Evolutionary conservation across 2,888 invertebrate species (phyloP).

Genomic region (Lithophane ornitopus): DNA sequence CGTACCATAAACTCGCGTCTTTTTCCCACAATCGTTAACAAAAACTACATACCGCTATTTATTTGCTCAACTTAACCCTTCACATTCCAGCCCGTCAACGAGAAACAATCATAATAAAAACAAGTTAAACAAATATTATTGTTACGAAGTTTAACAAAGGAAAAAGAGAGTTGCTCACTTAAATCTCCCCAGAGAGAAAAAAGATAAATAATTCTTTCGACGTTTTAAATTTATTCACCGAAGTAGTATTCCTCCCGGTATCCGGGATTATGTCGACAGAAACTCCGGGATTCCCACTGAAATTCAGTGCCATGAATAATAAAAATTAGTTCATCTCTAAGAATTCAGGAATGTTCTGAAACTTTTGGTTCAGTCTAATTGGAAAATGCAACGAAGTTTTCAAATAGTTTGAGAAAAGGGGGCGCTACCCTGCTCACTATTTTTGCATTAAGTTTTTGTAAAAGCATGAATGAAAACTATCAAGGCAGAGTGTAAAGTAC

Average conservation of each 20-base stretch:
- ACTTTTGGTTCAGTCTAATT: conserved; percentile 51
- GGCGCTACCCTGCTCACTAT: no score
- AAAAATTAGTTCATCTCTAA: conserved; percentile 70
- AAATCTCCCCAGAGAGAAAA: conserved; percentile 61
- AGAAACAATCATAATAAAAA: conserved; percentile 47
- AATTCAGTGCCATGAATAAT: conserved; percentile 80
- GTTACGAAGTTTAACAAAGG: conserved; percentile 53
- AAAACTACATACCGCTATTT: conserved; percentile 19
- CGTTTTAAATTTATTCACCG: conserved; percentile 73
- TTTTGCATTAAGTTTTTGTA: neutral
- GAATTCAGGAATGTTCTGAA: conserved; percentile 33
- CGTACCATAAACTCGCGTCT: neutral
- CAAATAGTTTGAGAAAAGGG: neutral
- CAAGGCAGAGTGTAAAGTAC: neutral
- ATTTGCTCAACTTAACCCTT: conserved; percentile 27
- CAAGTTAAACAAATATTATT: conserved; percentile 45
- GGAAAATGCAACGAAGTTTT: conserved; percentile 42
- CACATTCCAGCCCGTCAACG: conserved; percentile 14
- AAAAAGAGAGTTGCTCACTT: conserved; percentile 53
- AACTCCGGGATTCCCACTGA: conserved; percentile 71
- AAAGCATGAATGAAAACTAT: conserved; percentile 11
- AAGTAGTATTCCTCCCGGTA: conserved; percentile 74
- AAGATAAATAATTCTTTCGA: conserved; percentile 71
- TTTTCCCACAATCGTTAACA: neutral
- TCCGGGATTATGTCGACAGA: conserved; percentile 73